Base-by-base conservation (phyloP, 2,797 vertebrate species). In the Borostomias antarcticus region DNA sequence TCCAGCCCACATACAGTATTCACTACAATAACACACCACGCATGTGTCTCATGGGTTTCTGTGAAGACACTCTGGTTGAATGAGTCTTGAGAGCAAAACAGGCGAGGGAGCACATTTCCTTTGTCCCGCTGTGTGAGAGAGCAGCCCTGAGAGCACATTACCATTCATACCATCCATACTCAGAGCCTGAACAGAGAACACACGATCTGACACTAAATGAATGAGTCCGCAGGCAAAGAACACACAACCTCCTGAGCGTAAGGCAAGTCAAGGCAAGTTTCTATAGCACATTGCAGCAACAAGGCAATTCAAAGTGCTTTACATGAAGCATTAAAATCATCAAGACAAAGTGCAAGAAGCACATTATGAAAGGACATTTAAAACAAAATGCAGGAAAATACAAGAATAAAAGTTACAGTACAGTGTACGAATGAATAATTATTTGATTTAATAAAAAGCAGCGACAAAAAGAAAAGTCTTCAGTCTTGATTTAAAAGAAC, bases 1-100 rank as follows among this genome's bases (percentile, higher is more conserved):
- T 91, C 89, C 81, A 90, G 84, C 83, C 88, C 83, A 89, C 89
- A 89, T 91, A n/a, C n/a, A n/a, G n/a, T n/a, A 82, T 74, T 83
- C 57, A 29, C 73, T 74, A 91, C 84, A 93, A 91, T 89, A 82
- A 82, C 77, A 87, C 86, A 91, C 90, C 77, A 86, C 82, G 58
- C 40, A 51, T 9, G 33, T 82, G 88, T 85, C 91, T 82, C 65
- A 67, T 54, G 74, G 81, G 64, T 52, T 40, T 25, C 30, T 58
- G 37, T 47, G 60, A 74, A 73, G 81, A 83, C 69, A 76, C 71
- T 72, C 35, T 76, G 69, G 62, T 84, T 76, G 78, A 84, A 83
- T 75, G 79, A 82, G 82, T 77, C 69, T 78, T 25, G 57, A 73
- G 75, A 84, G 81, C 58, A 70, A 70, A 73, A 67, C 48, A 60